A percentile compares a stretch with the other conserved stretches of the same genome.
These are phyloP conservation scores for Corynorhinus townsendii DNA, from an alignment of 2,113 vertebrate genomes.

Conservation along the genomic window DNA sequence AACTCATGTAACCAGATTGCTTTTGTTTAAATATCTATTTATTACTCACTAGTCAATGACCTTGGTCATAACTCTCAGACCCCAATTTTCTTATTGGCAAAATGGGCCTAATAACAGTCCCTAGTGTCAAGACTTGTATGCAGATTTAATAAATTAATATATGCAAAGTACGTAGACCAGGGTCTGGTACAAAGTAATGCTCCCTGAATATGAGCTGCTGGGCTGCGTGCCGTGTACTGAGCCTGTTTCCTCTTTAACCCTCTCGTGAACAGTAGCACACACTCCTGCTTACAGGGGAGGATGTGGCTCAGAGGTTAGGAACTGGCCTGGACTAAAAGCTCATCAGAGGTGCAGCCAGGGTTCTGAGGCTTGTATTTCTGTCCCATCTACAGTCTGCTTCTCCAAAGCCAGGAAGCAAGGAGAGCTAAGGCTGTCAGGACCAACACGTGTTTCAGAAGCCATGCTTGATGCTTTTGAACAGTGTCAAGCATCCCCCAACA, in stretches of 20 bases:
- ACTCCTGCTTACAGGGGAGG: neutral
- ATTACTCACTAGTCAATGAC: neutral
- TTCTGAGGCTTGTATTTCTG: neutral
- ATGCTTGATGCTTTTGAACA: neutral
- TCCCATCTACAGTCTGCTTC: neutral
- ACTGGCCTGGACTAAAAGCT: neutral
- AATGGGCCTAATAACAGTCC: neutral
- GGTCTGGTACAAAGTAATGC: neutral
- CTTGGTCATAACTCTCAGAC: neutral
- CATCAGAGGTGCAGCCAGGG: neutral
- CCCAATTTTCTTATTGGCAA: neutral
- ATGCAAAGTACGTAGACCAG: neutral
- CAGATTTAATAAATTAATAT: neutral
- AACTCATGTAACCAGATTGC: neutral
- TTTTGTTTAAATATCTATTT: neutral
- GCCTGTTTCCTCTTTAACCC: neutral
- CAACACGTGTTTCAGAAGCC: neutral
- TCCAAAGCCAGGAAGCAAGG: neutral
- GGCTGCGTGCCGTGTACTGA: neutral
- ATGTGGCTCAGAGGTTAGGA: neutral
- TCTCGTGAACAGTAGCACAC: neutral
- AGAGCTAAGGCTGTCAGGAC: neutral
- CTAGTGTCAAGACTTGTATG: neutral
- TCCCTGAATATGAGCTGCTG: neutral
- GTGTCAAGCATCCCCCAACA: neutral